Percentiles rank a stretch among this genome's conserved stretches.
Conservation (phyloP, 2,797 vertebrate genomes). For the Chanos chanos region DNA sequence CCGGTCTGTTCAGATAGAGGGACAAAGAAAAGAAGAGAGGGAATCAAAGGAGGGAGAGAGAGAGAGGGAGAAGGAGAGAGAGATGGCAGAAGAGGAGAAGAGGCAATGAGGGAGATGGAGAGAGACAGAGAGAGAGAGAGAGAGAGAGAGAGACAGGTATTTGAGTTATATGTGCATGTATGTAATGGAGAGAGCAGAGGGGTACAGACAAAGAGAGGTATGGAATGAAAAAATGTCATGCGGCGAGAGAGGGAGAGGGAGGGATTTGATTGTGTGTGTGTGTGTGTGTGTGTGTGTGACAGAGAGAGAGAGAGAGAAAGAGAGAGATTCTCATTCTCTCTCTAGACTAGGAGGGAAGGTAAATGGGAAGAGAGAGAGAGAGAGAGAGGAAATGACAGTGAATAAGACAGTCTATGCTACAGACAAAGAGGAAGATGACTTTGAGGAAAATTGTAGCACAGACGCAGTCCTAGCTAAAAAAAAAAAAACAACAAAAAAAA, state of each 20-base stretch:
- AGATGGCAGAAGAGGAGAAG: constrained; percentile 8
- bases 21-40: constrained; percentile 32
- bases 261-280: not conserved
- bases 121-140: constrained; percentile 4
- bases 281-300: not conserved
- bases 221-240: not conserved
- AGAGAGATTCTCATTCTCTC: constrained; percentile 6
- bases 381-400: constrained; percentile 18
- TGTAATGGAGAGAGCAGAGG: not conserved
- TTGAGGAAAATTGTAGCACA: constrained; percentile 12
- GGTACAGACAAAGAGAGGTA: constrained; percentile 7
- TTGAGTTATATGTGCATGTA: no score
- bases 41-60: constrained; percentile 7
- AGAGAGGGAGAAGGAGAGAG: not conserved
- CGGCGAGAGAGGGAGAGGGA: no score
- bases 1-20: constrained; percentile 36
- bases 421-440: constrained; percentile 27
- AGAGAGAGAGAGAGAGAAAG: no score
- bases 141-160: not conserved
- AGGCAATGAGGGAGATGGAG: constrained; percentile 6
- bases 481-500: not conserved
- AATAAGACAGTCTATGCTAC: constrained; percentile 1
- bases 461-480: not conserved
- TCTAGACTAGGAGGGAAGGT: constrained; percentile 13
- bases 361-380: constrained; percentile 16